A percentile compares a stretch with the other conserved stretches of the same genome.
Conservation (phyloP, 2,113 vertebrate genomes). For the Xiphophorus maculatus region DNA sequence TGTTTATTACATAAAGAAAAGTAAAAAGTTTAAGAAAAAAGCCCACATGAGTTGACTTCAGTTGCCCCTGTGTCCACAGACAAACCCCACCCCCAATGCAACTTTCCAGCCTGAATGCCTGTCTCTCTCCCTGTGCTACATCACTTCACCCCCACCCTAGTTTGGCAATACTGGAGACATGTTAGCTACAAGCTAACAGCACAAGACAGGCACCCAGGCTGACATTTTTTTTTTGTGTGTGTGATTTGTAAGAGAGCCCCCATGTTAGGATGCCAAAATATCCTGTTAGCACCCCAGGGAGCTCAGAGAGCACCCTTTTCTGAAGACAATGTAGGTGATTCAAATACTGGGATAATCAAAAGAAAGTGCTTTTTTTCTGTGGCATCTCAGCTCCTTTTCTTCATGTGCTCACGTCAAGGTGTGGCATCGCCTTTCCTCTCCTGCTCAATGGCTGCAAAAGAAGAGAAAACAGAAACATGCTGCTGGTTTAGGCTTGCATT, state of each 20-base stretch:
- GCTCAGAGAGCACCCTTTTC: constrained; percentile 63
- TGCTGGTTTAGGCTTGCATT: constrained; percentile 10
- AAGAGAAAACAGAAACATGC: constrained; percentile 19
- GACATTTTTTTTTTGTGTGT: constrained; percentile 3
- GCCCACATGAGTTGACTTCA: constrained; percentile 63
- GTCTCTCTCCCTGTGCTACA: constrained; percentile 55
- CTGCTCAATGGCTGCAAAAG: constrained; percentile 81
- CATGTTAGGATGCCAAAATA: constrained; percentile 50
- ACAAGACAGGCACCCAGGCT: constrained; percentile 66
- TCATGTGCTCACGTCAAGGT: constrained; percentile 74
- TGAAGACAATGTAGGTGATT: constrained; percentile 68
- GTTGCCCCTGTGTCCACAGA: constrained; percentile 37
- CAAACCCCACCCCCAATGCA: neutral
- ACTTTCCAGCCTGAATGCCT: constrained; percentile 58
- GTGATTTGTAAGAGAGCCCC: constrained; percentile 46
- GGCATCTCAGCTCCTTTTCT: constrained; percentile 69
- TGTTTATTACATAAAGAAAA: constrained; percentile 81
- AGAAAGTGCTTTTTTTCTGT: constrained; percentile 77
- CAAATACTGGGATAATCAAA: constrained; percentile 73
- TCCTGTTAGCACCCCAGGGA: constrained; percentile 56
- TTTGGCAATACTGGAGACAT: constrained; percentile 72
- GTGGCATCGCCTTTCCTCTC: constrained; percentile 83
- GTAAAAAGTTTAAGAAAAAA: constrained; percentile 79
- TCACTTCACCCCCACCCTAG: constrained; percentile 57
- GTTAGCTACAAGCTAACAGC: constrained; percentile 60